A percentile compares a stretch with the other conserved stretches of the same genome.
Conservation (phyloP, 2,797 vertebrate genomes). For the Prunella strophiata region DNA sequence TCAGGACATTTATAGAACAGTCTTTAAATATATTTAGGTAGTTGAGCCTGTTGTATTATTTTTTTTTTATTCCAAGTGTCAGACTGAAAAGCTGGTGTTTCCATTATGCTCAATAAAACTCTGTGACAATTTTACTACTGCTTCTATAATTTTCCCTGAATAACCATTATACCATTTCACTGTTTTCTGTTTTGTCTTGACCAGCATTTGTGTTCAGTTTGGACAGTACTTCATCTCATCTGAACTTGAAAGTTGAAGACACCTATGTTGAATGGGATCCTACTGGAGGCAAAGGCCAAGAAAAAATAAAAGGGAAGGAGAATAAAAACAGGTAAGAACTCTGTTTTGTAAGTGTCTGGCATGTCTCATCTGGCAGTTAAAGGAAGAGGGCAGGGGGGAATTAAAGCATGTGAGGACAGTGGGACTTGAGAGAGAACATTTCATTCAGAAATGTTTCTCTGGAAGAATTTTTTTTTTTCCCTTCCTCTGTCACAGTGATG, state of each 20-base stretch:
- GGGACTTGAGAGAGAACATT: background rate
- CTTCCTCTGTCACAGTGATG: background rate
- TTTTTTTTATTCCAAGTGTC: background rate
- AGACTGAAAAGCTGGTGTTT: background rate
- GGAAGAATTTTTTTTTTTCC: background rate
- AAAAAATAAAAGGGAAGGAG: slow-evolving; percentile 90
- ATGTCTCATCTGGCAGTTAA: background rate
- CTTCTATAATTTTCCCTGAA: background rate
- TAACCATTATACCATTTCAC: background rate
- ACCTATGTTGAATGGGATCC: slow-evolving; percentile 91
- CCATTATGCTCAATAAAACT: background rate
- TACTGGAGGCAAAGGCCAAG: slow-evolving; percentile 89
- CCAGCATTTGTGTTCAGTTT: slow-evolving; percentile 88
- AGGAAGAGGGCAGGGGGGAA: background rate
- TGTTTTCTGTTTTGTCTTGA: slow-evolving; percentile 46
- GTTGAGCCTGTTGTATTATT: background rate
- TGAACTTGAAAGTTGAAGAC: slow-evolving; percentile 90
- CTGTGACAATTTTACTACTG: background rate
- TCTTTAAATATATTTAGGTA: background rate
- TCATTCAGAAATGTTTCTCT: background rate
- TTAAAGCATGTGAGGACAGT: background rate
- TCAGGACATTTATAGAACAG: background rate
- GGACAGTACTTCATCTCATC: slow-evolving; percentile 86
- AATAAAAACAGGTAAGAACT: slow-evolving; percentile 87
- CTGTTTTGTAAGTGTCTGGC: background rate